Evolutionary conservation across 2,113 vertebrate genomes (phyloP), one percentile per base, ranked within the genome.

Genomic region (Cyprinodon brontotheroides): DNA sequence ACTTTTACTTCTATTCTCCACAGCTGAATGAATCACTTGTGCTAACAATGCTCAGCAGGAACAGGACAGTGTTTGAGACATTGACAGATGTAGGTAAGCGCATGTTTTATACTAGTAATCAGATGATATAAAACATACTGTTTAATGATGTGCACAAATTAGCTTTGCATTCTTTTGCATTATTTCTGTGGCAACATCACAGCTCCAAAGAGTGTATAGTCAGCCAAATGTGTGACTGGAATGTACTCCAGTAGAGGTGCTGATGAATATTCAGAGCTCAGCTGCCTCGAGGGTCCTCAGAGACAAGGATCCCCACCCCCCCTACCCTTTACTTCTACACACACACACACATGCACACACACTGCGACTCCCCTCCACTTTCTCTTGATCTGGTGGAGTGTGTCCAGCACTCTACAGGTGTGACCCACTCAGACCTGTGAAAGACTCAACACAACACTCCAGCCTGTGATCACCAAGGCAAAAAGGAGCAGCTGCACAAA

Each of bases 241-340:
- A 84, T 89, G 83, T 81, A 65, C 84, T 85, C 20, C 74, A 74
- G 74, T 65, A 68, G 75, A 82, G 79, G 65, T 82, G 66, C 60
- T 72, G 61, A 89, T 90, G 89, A 90, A 91, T 91, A 92, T 91
- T 93, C 89, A 91, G 75, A 75, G 65, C 68, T 87, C 77, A 86
- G 86, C 74, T 91, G 87, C 86, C 77, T 86, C 65, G 20, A 45
- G 68, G 80, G 79, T 65, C 87, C 65, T 77, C 50, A 73, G 87
- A 83, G 81, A 86, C 69, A 66, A 63, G 64, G 59, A 61, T 64
- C 50, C 57, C 41, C 63, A 17, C 63, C 63, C 22, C 29, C 13
- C 40, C n/a, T 45, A 13, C n/a, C 29, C n/a, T 61, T 40, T 37
- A 0, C 12, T 38, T 12, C n/a, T 62, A 29, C 29, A 1, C 50